Conservation (phyloP, 2,888 invertebrate genomes). For the Tanytarsus gracilentus region DNA sequence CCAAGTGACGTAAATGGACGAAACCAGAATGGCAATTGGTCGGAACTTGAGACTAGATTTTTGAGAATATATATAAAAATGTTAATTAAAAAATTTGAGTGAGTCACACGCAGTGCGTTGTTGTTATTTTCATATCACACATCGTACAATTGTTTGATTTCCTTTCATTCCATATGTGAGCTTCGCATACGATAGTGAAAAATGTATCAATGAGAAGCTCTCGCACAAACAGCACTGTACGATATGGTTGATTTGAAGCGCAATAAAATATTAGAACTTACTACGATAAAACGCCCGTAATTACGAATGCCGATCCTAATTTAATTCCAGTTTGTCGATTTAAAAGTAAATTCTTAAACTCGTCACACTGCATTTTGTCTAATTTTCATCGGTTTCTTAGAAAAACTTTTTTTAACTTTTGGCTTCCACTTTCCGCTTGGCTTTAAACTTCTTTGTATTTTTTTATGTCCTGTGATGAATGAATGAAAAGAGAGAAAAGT, state of each 20-base stretch:
- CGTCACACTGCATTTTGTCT: conserved; percentile 25
- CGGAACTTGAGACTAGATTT: conserved; percentile 19
- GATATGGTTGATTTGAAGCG: conserved; percentile 17
- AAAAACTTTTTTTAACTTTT: background rate
- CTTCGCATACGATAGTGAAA: too few relatives aligned
- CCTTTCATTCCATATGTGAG: background rate
- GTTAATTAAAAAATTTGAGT: background rate
- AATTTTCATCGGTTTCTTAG: conserved; percentile 14
- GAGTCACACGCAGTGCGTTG: background rate
- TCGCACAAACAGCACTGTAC: background rate
- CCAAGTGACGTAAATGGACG: conserved; percentile 18
- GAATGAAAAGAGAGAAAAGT: too few relatives aligned
- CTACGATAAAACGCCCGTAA: conserved; percentile 22
- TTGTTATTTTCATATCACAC: too few relatives aligned
- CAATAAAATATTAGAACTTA: conserved; percentile 9
- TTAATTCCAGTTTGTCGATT: conserved; percentile 25
- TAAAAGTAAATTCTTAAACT: conserved; percentile 20
- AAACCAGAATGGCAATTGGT: conserved; percentile 20
- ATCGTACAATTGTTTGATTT: background rate
- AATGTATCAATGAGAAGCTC: too few relatives aligned
- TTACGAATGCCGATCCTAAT: conserved; percentile 12
- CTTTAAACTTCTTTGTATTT: background rate
- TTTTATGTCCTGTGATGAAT: background rate
- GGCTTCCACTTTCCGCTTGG: background rate
- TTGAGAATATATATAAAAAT: background rate